Conservation (phyloP, 1,140 invertebrate species). For the Tetranychus urticae region DNA sequence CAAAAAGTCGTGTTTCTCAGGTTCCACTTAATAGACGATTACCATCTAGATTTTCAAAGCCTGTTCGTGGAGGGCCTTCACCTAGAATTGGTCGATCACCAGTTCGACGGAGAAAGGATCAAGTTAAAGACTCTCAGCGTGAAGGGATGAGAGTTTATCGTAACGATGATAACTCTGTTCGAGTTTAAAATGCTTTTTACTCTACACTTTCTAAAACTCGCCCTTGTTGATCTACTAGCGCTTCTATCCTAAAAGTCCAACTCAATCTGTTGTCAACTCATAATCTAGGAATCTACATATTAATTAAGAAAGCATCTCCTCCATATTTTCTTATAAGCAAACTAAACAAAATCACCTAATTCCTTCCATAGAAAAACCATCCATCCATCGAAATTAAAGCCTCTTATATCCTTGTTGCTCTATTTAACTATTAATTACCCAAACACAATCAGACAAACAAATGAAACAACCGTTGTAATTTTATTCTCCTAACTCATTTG, state of each 20-base stretch:
- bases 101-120: not conserved
- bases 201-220: not conserved
- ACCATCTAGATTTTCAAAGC: constrained; percentile 1
- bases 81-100: not conserved
- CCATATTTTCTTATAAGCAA: no score
- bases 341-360: no score
- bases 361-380: no score
- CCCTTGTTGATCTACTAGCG: not conserved
- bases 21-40: constrained; percentile 5
- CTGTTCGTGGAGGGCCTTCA: not conserved
- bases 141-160: not conserved
- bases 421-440: no score
- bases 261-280: not conserved
- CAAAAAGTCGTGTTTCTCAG: constrained; percentile 9
- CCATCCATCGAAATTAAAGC: no score
- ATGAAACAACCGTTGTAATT: no score
- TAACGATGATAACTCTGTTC: not conserved
- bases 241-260: not conserved
- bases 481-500: no score
- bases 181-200: not conserved
- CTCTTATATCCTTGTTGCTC: no score
- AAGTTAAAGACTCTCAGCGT: not conserved
- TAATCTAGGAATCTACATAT: no score
- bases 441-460: no score
- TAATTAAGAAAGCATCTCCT: no score